A percentile compares a stretch with the other conserved stretches of the same genome.
These are phyloP conservation scores for Xiphophorus maculatus DNA, from an alignment of 2,113 vertebrate species.

Conservation along the genomic window DNA sequence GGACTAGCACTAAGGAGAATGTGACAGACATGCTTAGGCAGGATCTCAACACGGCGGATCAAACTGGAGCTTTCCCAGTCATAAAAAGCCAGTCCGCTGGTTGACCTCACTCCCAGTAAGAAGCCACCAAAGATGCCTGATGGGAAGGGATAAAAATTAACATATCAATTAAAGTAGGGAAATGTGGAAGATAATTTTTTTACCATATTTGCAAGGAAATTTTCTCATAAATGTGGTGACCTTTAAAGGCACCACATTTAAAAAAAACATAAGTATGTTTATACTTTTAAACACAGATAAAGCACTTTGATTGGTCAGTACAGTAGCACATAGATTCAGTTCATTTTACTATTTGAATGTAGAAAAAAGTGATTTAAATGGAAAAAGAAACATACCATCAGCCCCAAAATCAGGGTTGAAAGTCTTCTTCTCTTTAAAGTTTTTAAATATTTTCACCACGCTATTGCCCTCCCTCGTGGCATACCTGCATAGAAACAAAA, in stretches of 20 bases:
- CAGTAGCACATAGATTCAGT: neutral
- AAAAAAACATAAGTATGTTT: no score
- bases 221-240: no score
- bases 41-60: constrained; percentile 97
- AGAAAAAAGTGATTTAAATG: neutral
- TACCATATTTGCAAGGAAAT: no score
- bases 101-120: constrained; percentile 92
- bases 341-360: neutral
- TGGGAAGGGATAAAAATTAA: constrained; percentile 4
- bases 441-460: constrained; percentile 98
- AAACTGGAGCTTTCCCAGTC: constrained; percentile 98
- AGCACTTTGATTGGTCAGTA: no score
- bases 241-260: no score
- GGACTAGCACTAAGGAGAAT: no score
- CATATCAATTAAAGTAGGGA: no score
- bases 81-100: constrained; percentile 96
- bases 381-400: constrained; percentile 82
- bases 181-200: no score
- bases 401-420: constrained; percentile 99
- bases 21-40: constrained; percentile 91
- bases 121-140: constrained; percentile 96
- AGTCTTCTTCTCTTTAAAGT: constrained; percentile 98
- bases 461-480: constrained; percentile 97
- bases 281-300: no score
- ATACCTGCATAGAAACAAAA: constrained; percentile 79